phyloP scores from a whole-genome alignment of 1,140 invertebrate genomes.

The Proales similis region DNA sequence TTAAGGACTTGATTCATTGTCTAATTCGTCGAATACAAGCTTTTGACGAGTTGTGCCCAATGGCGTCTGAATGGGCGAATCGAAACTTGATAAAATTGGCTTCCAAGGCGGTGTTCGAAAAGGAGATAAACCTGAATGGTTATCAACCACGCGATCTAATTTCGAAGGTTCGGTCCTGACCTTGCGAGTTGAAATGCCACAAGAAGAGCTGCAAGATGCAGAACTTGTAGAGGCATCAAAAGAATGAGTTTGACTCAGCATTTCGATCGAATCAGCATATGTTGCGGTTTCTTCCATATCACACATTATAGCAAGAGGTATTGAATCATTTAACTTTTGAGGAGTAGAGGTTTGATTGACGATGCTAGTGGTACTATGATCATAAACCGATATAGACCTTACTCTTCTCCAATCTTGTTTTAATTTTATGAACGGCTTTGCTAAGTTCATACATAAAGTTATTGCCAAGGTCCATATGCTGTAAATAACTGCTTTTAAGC shows the following conservation, averaged over 20 bases:
- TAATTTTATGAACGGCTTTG: background rate
- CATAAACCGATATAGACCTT: conserved; percentile 1
- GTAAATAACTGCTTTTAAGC: background rate
- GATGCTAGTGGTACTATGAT: background rate
- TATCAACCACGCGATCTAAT: too few species aligned
- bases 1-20: too few species aligned
- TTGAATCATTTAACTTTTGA: conserved; percentile 5
- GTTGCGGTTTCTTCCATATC: too few species aligned
- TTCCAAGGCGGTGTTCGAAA: conserved; percentile 26
- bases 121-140: too few species aligned
- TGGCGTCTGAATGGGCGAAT: conserved; percentile 14
- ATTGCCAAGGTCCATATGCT: background rate
- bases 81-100: conserved; percentile 1
- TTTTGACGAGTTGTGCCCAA: conserved; percentile 27
- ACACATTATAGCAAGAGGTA: too few species aligned
- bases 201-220: background rate
- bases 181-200: conserved; percentile 23
- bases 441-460: background rate
- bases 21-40: conserved; percentile 18
- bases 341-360: background rate
- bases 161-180: too few species aligned
- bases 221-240: background rate
- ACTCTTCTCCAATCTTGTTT: too few species aligned
- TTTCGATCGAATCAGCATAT: conserved; percentile 5
- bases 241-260: conserved; percentile 12